Evolutionary conservation across 1,140 invertebrate species (phyloP).

Genomic region (Dinothrombium tinctorium): DNA sequence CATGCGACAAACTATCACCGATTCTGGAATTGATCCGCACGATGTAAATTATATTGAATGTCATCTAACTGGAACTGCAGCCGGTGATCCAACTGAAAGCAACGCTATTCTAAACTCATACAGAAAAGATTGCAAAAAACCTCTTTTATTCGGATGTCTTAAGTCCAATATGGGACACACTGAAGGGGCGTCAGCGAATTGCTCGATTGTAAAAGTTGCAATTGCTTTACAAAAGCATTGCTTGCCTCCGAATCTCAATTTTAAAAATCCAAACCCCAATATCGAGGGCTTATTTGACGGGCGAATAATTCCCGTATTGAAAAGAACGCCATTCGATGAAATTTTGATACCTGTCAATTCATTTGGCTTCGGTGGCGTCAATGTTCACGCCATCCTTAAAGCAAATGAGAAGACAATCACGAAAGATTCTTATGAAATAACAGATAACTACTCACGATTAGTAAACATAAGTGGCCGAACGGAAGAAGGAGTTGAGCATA

Average conservation of each 20-base stretch:
- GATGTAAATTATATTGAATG: conserved; percentile 74
- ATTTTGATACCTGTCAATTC: conserved; percentile 75
- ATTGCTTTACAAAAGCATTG: conserved; percentile 25
- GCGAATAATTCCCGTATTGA: conserved; percentile 36
- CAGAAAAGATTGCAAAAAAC: conserved; percentile 29
- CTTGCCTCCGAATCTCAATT: conserved; percentile 31
- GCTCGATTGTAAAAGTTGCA: conserved; percentile 27
- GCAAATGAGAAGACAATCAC: conserved; percentile 20
- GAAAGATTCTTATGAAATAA: conserved; percentile 3
- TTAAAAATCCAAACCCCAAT: conserved; percentile 26
- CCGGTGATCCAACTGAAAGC: conserved; percentile 82
- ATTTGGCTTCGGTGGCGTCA: conserved; percentile 91
- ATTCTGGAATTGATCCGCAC: conserved; percentile 47
- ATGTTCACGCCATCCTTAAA: conserved; percentile 66
- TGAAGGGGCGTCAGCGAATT: conserved; percentile 67
- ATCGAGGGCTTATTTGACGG: conserved; percentile 38
- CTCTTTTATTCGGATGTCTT: conserved; percentile 72
- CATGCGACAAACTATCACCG: conserved; percentile 55
- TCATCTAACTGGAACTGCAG: conserved; percentile 75
- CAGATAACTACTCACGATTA: conserved; percentile 26
- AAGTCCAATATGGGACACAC: conserved; percentile 97
- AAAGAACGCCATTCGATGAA: conserved; percentile 33
- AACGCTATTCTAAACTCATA: conserved; percentile 31
- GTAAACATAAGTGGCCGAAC: conserved; percentile 10
- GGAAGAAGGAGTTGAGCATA: conserved; percentile 20